phyloP scores from a whole-genome alignment of 2,113 vertebrate species.

The Hyperopisus bebe region DNA sequence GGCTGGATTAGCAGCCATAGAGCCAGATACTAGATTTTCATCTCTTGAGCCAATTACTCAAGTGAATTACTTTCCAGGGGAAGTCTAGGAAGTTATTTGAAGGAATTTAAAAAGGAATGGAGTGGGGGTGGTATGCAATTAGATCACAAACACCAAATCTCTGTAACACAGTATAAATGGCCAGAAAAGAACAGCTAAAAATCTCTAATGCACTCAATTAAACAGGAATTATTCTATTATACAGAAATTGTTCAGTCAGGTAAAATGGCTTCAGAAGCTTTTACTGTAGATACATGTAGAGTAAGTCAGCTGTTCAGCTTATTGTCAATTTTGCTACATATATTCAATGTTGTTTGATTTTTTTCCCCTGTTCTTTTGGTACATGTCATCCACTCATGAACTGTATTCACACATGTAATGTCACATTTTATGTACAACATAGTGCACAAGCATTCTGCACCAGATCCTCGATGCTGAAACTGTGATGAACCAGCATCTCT shows the following conservation, averaged over 20 bases:
- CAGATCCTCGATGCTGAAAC: neutral
- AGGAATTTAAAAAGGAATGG: conserved; percentile 39
- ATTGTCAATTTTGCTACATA: neutral
- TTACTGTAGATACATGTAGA: neutral
- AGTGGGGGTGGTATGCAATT: conserved; percentile 38
- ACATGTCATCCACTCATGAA: neutral
- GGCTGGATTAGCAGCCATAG: conserved; percentile 71
- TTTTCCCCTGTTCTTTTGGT: neutral
- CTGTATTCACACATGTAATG: neutral
- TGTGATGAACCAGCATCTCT: neutral
- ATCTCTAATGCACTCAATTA: neutral
- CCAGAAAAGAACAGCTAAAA: neutral
- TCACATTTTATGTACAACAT: neutral
- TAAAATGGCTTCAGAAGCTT: neutral
- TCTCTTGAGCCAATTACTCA: conserved; percentile 75
- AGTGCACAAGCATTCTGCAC: neutral
- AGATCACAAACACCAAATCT: conserved; percentile 27
- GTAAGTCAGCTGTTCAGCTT: neutral
- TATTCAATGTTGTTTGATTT: neutral
- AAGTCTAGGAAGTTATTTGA: conserved; percentile 56
- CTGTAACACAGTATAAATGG: neutral
- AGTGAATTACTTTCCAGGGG: conserved; percentile 67
- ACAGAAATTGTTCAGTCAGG: neutral
- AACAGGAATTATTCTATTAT: neutral
- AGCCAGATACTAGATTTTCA: conserved; percentile 72